Evolutionary conservation across 2,888 invertebrate species (phyloP).

Genomic region (Neoscelio sp.): DNA sequence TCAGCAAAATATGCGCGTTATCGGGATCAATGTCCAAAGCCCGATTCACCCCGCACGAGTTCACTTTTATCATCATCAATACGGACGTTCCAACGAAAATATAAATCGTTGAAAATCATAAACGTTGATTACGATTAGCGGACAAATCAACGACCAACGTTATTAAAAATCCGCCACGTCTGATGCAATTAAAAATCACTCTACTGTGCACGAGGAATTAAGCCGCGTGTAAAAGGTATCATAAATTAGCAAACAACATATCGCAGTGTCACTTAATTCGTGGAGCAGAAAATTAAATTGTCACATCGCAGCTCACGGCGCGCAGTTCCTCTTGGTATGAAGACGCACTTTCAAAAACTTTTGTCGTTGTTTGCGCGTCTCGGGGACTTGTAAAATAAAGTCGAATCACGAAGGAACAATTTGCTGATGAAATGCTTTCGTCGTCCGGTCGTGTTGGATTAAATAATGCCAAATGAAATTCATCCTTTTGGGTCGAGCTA

Average conservation of each 20-base stretch:
- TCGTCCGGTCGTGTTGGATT: neutral
- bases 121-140: neutral
- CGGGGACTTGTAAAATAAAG: conserved; percentile 17
- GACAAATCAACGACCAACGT: too few species aligned
- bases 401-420: conserved; percentile 1
- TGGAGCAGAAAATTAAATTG: conserved; percentile 49
- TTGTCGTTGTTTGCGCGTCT: too few species aligned
- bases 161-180: neutral
- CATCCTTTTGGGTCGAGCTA: neutral
- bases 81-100: too few species aligned
- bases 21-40: too few species aligned
- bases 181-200: conserved; percentile 8
- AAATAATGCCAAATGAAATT: conserved; percentile 1
- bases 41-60: too few species aligned
- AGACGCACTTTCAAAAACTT: conserved; percentile 33
- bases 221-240: conserved; percentile 21
- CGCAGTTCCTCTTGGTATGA: neutral
- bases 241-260: conserved; percentile 48
- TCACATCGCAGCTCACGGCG: conserved; percentile 8
- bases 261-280: conserved; percentile 44
- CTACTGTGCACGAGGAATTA: neutral
- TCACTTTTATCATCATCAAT: too few species aligned
- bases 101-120: too few species aligned
- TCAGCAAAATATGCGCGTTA: too few species aligned
- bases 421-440: conserved; percentile 6